Evolutionary conservation across 2,888 invertebrate species (phyloP).

Genomic region (Cordilura impudica): DNA sequence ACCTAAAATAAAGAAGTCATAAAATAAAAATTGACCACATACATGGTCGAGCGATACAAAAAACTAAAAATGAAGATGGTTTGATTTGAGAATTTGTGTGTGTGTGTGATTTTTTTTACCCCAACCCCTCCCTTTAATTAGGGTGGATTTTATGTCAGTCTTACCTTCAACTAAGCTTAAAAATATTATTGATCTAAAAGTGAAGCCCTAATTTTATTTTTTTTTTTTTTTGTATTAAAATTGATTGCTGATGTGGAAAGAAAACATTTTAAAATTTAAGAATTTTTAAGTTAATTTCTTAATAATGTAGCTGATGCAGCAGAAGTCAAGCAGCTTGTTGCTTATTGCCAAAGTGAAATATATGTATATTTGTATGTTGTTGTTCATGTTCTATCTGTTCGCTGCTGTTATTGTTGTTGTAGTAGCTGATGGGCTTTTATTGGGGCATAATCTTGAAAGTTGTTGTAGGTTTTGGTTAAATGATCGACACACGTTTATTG

Average conservation of each 20-base stretch:
- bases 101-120: background rate
- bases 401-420: constrained; percentile 22
- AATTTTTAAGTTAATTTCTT: constrained; percentile 52
- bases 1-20: constrained; percentile 41
- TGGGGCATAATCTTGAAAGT: constrained; percentile 38
- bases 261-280: constrained; percentile 32
- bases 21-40: constrained; percentile 44
- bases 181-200: background rate
- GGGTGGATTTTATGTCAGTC: too few species aligned
- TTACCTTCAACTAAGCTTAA: too few species aligned
- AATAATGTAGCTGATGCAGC: constrained; percentile 38
- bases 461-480: constrained; percentile 37
- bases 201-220: background rate
- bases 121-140: background rate
- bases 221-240: background rate
- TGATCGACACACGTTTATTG: constrained; percentile 59
- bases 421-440: constrained; percentile 49
- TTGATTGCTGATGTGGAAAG: constrained; percentile 27
- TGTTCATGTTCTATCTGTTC: too few species aligned
- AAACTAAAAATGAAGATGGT: constrained; percentile 26
- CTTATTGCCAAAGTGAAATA: constrained; percentile 13
- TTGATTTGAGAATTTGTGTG: constrained; percentile 10
- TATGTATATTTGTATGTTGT: constrained; percentile 18
- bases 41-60: constrained; percentile 1
- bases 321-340: background rate